These are phyloP conservation scores for Sphenopsis melanotis DNA, from an alignment of 2,797 vertebrate genomes.

Conservation along the genomic window DNA sequence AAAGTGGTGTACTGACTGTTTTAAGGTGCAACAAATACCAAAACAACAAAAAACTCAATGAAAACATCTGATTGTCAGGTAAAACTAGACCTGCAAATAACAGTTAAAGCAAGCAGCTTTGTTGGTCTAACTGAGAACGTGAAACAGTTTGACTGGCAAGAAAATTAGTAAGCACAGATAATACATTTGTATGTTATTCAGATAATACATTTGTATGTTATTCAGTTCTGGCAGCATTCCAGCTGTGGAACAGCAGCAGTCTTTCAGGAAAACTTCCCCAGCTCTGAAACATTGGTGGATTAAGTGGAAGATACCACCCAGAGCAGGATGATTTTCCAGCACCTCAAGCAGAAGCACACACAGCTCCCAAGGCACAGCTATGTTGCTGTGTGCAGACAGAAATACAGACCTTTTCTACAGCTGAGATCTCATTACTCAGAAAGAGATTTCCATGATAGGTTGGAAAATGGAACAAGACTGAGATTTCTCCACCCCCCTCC, in stretches of 20 bases:
- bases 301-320: not conserved
- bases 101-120: not conserved
- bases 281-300: not conserved
- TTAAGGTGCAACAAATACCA: not conserved
- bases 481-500: fast-evolving
- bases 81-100: not conserved
- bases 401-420: not conserved
- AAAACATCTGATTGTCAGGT: not conserved
- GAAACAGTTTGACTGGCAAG: not conserved
- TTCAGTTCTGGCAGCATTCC: not conserved
- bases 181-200: not conserved
- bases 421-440: not conserved
- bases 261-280: not conserved
- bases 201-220: not conserved
- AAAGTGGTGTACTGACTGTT: not conserved
- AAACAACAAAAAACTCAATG: not conserved
- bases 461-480: not conserved
- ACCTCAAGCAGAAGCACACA: not conserved
- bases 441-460: not conserved
- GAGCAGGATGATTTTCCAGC: not conserved
- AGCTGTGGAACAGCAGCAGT: not conserved
- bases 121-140: not conserved
- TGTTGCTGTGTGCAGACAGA: not conserved
- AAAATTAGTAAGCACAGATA: not conserved
- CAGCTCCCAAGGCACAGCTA: not conserved